Evolutionary conservation across 2,888 invertebrate genomes (phyloP).

Genomic region (Electrophaes corylata): DNA sequence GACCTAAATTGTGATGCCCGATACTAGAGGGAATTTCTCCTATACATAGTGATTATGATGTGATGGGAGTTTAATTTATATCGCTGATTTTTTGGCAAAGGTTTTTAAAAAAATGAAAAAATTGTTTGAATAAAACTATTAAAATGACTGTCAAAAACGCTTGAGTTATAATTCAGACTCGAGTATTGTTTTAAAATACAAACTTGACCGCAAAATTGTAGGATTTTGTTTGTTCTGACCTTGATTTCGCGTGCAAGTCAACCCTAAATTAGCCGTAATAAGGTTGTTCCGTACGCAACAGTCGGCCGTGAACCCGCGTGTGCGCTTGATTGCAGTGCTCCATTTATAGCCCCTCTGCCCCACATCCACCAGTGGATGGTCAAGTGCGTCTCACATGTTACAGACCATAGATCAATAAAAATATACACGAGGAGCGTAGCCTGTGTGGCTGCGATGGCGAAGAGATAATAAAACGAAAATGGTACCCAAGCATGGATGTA

Average conservation of each 20-base stretch:
- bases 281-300: constrained; percentile 35
- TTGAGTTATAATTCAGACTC: background rate
- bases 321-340: constrained; percentile 53
- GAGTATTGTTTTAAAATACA: background rate
- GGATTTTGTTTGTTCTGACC: constrained; percentile 8
- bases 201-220: background rate
- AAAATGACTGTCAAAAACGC: too few relatives aligned
- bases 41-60: too few relatives aligned
- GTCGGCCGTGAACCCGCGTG: constrained; percentile 55
- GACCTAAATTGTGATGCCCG: background rate
- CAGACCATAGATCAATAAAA: too few relatives aligned
- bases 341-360: constrained; percentile 53
- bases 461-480: too few relatives aligned
- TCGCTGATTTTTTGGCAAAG: too few relatives aligned
- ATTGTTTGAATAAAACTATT: too few relatives aligned
- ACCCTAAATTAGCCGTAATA: constrained; percentile 23
- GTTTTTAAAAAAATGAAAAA: too few relatives aligned
- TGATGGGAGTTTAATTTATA: too few relatives aligned
- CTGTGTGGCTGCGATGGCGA: too few relatives aligned
- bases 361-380: constrained; percentile 20
- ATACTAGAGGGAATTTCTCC: background rate
- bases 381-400: constrained; percentile 11
- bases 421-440: too few relatives aligned
- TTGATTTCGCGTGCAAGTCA: constrained; percentile 3
- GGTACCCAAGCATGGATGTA: too few relatives aligned